Evolutionary conservation across 2,797 vertebrate species (phyloP).

Genomic region (Acanthurus tractus): DNA sequence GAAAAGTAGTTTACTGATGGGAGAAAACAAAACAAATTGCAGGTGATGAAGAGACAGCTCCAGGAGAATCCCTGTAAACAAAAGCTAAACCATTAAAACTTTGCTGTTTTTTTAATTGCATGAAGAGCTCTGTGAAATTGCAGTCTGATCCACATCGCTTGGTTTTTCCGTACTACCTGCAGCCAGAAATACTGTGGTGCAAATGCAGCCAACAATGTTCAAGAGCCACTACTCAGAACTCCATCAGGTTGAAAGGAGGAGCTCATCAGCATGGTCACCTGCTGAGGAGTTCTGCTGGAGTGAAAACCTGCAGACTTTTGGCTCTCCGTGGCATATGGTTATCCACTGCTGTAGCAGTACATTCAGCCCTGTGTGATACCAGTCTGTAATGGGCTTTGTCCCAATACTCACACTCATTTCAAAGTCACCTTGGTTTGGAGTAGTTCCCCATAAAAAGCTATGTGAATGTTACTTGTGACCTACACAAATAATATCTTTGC

Average conservation of each 20-base stretch:
- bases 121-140: not conserved
- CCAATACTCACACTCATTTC: slow-evolving; percentile 17
- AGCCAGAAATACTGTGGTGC: slow-evolving; percentile 1
- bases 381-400: slow-evolving; percentile 27
- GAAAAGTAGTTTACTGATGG: not conserved
- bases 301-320: slow-evolving; percentile 39
- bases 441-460: slow-evolving; percentile 10
- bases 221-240: slow-evolving; percentile 53
- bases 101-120: slow-evolving; percentile 7
- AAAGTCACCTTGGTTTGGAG: slow-evolving; percentile 58
- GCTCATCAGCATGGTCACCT: slow-evolving; percentile 50
- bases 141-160: slow-evolving; percentile 19
- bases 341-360: slow-evolving; percentile 17
- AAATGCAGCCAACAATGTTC: slow-evolving; percentile 9
- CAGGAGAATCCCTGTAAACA: slow-evolving; percentile 7
- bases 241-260: slow-evolving; percentile 25
- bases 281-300: slow-evolving; percentile 52
- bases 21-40: slow-evolving; percentile 6
- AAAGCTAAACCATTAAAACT: slow-evolving; percentile 6
- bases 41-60: slow-evolving; percentile 6
- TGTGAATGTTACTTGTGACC: not conserved
- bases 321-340: slow-evolving; percentile 45
- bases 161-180: slow-evolving; percentile 7
- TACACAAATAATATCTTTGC: not conserved
- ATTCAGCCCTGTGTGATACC: slow-evolving; percentile 35